Base-by-base conservation (phyloP, 2,113 vertebrate genomes). In the Verasper variegatus region DNA sequence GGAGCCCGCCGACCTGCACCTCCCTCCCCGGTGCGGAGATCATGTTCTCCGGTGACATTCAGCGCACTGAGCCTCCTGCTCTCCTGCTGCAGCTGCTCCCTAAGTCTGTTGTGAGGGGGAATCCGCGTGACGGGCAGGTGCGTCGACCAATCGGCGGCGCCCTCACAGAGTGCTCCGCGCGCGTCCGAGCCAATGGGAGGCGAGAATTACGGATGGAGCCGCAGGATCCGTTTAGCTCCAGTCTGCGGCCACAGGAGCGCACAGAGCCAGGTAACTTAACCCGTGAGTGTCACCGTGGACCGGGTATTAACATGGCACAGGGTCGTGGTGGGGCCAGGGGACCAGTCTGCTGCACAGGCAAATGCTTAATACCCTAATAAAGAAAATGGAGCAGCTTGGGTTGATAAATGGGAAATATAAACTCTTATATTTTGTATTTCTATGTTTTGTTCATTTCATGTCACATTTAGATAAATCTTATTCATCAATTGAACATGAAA, bases 21-120 rank as follows among this genome's bases (percentile, higher is more conserved):
- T 45, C 51, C n/a, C 42, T 51, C 63, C 23, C 40, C 11, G 42
- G 66, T 11, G 54, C 18, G 6, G 5, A 63, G 49, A 67, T 17
- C 74, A 81, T 83, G 54, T 27, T 55, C 31, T n/a, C 51, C 59
- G 80, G 52, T 88, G 89, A 89, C 89, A 90, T 88, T 91, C 85
- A 68, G 37, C 67, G 5, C 57, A n/a, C 20, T 9, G 68, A 23
- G 31, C 2, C 26, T 20, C 23, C 78, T 5, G 83, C 81, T 63
- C 58, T 60, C 5, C 26, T 37, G 35, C 78, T 5, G 85, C 83
- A 64, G 86, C 68, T 74, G 72, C 86, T 67, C 21, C 47, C 71
- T 62, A 61, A 37, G 52, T 66, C 68, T 52, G 80, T 79, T 56
- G 81, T 55, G 66, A 68, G 71, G 74, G 40, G 40, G 67, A 83